Evolutionary conservation across 2,888 invertebrate species (phyloP), one percentile per base, ranked within the genome.

Genomic region (Tenthredo distinguenda): DNA sequence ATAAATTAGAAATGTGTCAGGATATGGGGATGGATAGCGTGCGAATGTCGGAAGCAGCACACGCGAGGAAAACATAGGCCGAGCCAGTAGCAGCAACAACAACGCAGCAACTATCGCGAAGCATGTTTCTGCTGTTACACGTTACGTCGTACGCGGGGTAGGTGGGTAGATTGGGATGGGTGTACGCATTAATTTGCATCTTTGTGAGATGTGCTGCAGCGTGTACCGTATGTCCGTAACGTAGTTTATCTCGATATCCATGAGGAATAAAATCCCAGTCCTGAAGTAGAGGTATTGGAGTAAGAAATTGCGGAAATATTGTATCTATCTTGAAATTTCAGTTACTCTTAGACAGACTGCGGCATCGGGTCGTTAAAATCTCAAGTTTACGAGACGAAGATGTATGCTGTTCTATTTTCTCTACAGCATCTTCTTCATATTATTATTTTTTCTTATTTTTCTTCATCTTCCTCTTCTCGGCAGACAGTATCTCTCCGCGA

Each of bases 161-260:
- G 21, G n/a, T 71, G 15, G 10, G n/a, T 74, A 31, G 26, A 26
- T 26, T 26, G 26, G 34, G 31, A 21, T 47, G 50, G 50, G 77
- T 55, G 3, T 55, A 58, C 76, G 76, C 86, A 86, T 89, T 88
- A 88, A 90, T 89, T 89, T 88, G 87, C 89, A 89, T 89, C 87
- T 86, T 88, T 81, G 85, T 81, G 85, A 88, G 86, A 88, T 87
- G 85, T 85, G 86, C 84, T 34, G 31, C 71, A 72, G 21, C 43
- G 62, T 21, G 76, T 72, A 84, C 79, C 72, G 85, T 76, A 72
- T 86, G 77, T 87, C 65, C 81, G 85, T 76, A 85, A 34, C 31
- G 34, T 77, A 77, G n/a, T 77, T 15, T 50, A 55, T 31, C 12
- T 12, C 10, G 10, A 74, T 74, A 15, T 26, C 43, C 71, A 71